Evolutionary conservation across 37 sponge, comb jelly and placozoan species (phyloP).

Genomic region (Hormiphora californensis): DNA sequence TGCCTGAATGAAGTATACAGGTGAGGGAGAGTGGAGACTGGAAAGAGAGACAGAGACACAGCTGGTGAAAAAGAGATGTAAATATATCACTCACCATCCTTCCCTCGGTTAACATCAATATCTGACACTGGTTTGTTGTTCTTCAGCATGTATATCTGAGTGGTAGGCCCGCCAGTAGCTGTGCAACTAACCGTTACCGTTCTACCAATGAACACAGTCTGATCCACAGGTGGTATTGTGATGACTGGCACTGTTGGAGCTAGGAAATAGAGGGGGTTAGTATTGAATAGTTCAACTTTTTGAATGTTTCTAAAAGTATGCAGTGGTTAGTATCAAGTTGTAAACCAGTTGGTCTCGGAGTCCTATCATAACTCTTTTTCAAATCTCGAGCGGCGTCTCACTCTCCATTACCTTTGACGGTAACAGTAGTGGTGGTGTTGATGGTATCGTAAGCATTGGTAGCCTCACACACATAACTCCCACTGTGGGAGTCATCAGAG

Average conservation of each 20-base stretch:
- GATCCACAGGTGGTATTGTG: neutral
- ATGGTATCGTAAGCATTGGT: neutral
- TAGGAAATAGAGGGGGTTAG: neutral
- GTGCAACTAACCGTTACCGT: neutral
- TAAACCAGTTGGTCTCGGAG: neutral
- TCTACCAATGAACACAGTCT: constrained; percentile 15
- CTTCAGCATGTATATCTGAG: constrained; percentile 49
- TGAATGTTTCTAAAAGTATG: no score
- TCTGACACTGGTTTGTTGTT: neutral
- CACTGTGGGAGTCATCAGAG: neutral
- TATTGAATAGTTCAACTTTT: no score
- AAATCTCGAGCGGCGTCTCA: no score
- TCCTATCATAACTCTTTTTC: no score
- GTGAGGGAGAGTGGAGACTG: no score
- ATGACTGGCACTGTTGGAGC: neutral
- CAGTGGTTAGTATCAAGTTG: neutral
- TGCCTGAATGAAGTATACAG: neutral
- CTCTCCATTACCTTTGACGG: neutral
- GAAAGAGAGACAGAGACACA: no score
- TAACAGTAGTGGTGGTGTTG: neutral
- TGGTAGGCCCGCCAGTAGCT: neutral
- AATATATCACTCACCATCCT: constrained; percentile 2
- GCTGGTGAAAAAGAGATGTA: neutral
- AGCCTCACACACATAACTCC: neutral
- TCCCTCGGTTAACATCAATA: neutral